Evolutionary conservation across 2,113 vertebrate genomes (phyloP), one percentile per base, ranked within the genome.

Genomic region (Fukomys damarensis): DNA sequence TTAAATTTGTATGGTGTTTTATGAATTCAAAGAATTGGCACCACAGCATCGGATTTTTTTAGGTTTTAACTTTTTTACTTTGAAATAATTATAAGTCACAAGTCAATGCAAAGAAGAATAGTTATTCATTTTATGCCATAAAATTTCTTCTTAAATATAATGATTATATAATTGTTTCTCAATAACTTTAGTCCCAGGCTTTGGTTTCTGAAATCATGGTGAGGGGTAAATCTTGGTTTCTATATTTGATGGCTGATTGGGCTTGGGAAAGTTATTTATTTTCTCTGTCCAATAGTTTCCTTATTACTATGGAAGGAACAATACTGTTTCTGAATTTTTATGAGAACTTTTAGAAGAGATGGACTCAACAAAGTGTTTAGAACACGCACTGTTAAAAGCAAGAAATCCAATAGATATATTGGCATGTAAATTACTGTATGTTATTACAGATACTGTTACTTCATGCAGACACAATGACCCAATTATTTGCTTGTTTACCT

Each of bases 21-120:
- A 52, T 59, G 58, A 26, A 5, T 49, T 92, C 35, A 95, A 74
- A 96, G 24, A 7, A 58, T 81, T 86, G 19, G 38, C 52, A 65
- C n/a, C 80, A 24, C 35, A 84, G 70, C 72, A 43, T 66, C n/a
- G 68, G 12, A 58, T 16, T 88, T 65, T 65, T 46, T 58, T 8
- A 43, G 30, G 77, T 93, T 96, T 89, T 43, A 9, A 90, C 17
- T 61, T 96, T 96, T 91, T 84, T 70, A 80, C 80, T 95, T 96
- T 84, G 26, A 96, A 95, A 54, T 95, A 63, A 80, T 70, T 87
- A 59, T 74, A 70, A 52, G 88, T 80, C 49, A 61, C 3, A 77
- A 38, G 19, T 49, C 30, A n/a, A 30, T 81, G 46, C n/a, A 88
- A 70, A 95, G 17, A 83, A 70, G 11, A 59, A 81, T 41, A 76